Base-by-base conservation (phyloP, 1,140 invertebrate species). In the Caenorhabditis brenneri region DNA sequence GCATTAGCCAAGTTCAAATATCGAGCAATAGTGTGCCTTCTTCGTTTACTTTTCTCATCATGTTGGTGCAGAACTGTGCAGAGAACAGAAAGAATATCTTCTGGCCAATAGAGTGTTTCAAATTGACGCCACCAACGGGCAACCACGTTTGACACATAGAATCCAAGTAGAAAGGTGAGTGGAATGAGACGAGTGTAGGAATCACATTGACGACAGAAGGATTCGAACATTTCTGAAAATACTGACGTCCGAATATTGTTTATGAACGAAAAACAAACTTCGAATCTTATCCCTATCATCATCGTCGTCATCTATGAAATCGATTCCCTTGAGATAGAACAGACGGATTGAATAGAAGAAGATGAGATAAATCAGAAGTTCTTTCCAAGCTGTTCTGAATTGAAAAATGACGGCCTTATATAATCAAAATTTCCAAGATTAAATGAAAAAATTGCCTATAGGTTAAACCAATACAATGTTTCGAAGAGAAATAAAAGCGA, bases 71-170 rank as follows among this genome's bases (percentile, higher is more conserved):
- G 84, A 12, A 85, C 51, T 2, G 74, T 39, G 19, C 84, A 85
- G 2, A 82, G 19, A n/a, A 60, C 42, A 2, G 84, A 84, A 0
- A 85, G 29, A 48, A 85, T 74, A 29, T 85, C 81, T 53, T 87
- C 86, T 12, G 86, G 86, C 86, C 86, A 87, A 29, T 49, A 74
- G n/a, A 87, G 46, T 16, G 65, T 80, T 53, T 87, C 69, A 83
- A 83, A 88, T 78, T 89, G 88, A n/a, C 84, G 80, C 88, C 88
- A 89, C 88, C 88, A 89, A 12, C 88, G 51, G 33, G 58, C 15
- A 31, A 88, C 87, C n/a, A 87, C 86, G 27, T 88, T 79, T 0
- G 88, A 85, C 3, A 88, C 88, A 51, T 88, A 88, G 79, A 88
- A 88, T 27, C 88, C 88, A 7, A 88, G 87, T 4, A 88, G 83